Conservation (phyloP, 2,113 vertebrate species). For the Periophthalmodon schlosseri region DNA sequence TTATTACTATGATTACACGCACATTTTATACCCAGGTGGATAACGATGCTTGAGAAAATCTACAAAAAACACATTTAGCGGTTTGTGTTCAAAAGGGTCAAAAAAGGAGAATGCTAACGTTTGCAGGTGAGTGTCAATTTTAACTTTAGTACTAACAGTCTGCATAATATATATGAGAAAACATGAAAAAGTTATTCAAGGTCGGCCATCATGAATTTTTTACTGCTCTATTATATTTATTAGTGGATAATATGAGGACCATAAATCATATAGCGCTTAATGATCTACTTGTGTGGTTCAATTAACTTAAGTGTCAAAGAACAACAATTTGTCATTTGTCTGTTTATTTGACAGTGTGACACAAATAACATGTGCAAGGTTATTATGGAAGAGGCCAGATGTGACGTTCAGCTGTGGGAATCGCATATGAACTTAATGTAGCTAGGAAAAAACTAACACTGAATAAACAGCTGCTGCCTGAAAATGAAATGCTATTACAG, state of each 20-base stretch:
- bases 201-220: not conserved
- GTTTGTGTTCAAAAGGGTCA: not conserved
- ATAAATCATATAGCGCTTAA: not conserved
- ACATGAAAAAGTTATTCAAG: slow-evolving; percentile 6
- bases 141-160: slow-evolving; percentile 13
- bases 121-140: slow-evolving; percentile 26
- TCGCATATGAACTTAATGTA: not conserved
- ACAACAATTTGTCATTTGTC: not conserved
- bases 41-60: slow-evolving; percentile 1
- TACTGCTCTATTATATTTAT: not conserved
- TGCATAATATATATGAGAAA: slow-evolving; percentile 1
- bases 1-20: not conserved
- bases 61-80: not conserved
- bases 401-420: not conserved
- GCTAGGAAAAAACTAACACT: not conserved
- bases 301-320: not conserved
- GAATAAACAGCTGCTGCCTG: not conserved
- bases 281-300: not conserved
- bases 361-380: slow-evolving; percentile 6
- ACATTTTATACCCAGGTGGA: not conserved
- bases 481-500: not conserved
- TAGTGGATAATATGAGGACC: not conserved
- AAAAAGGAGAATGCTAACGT: slow-evolving; percentile 4
- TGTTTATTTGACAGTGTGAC: not conserved
- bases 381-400: not conserved